A percentile compares a stretch with the other conserved stretches of the same genome.
These are phyloP conservation scores for Brachystomella parvula DNA, from an alignment of 1,140 invertebrate species.

Conservation along the genomic window DNA sequence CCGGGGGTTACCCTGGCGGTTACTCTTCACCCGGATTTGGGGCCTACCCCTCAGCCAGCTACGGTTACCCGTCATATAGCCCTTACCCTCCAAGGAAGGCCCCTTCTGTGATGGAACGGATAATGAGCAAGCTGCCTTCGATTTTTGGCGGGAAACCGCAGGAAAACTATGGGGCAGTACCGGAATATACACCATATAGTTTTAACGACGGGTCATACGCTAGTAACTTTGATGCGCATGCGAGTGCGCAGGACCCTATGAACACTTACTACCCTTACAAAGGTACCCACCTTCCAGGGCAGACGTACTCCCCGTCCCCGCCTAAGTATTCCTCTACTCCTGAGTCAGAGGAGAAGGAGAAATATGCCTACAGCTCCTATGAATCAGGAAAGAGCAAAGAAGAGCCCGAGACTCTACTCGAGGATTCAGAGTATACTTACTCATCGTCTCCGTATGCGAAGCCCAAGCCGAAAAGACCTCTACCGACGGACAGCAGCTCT, in stretches of 20 bases:
- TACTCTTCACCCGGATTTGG: neutral
- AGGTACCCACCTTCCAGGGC: neutral
- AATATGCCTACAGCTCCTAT: no score
- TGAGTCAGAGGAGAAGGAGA: no score
- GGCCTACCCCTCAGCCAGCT: neutral
- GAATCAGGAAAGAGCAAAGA: no score
- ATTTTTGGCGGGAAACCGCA: neutral
- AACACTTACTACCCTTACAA: neutral
- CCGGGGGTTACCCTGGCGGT: neutral
- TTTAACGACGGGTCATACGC: neutral
- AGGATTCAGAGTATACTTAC: neutral
- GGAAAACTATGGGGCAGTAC: neutral
- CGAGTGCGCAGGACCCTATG: neutral
- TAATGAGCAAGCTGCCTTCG: slow-evolving; percentile 2
- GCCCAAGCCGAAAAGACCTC: neutral
- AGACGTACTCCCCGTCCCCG: neutral
- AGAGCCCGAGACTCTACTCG: neutral
- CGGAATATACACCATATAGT: neutral
- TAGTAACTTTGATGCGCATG: neutral
- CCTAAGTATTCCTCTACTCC: no score
- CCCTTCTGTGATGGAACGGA: neutral
- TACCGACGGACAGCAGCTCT: neutral
- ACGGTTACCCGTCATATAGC: neutral
- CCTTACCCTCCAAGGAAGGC: neutral
- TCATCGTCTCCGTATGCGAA: slow-evolving; percentile 1